These are phyloP conservation scores for Polyommatus iphigenia DNA, from an alignment of 2,888 invertebrate genomes.

Conservation along the genomic window DNA sequence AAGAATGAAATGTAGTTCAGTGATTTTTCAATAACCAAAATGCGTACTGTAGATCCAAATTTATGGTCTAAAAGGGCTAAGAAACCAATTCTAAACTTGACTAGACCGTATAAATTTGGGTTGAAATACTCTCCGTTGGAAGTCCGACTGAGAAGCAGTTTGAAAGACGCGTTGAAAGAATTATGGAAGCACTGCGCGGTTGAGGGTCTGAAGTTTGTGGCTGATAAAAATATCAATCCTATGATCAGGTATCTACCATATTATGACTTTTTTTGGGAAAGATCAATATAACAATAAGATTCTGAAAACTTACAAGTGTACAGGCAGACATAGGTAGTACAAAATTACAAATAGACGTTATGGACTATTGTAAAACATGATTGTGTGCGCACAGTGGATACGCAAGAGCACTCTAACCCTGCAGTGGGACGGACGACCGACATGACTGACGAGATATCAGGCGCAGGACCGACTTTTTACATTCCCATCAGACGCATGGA, in stretches of 20 bases:
- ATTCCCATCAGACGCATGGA: too few relatives aligned
- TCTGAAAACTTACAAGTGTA: too few relatives aligned
- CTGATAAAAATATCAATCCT: constrained; percentile 13
- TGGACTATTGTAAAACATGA: too few relatives aligned
- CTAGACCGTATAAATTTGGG: constrained; percentile 37
- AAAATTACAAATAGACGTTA: too few relatives aligned
- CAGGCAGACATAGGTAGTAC: too few relatives aligned
- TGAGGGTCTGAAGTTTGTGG: constrained; percentile 34
- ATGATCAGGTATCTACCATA: constrained; percentile 33
- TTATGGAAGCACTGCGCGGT: constrained; percentile 41
- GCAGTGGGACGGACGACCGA: too few relatives aligned
- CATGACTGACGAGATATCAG: too few relatives aligned
- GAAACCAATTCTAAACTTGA: constrained; percentile 36
- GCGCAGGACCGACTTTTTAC: too few relatives aligned
- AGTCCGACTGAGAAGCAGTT: constrained; percentile 42
- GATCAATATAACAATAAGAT: too few relatives aligned
- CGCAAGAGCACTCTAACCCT: too few relatives aligned
- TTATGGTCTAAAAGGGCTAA: constrained; percentile 42
- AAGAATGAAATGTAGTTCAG: background rate
- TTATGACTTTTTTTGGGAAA: too few relatives aligned
- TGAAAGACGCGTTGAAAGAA: constrained; percentile 44
- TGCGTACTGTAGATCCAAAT: constrained; percentile 50
- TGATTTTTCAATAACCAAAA: constrained; percentile 33
- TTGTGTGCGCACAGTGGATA: too few relatives aligned
- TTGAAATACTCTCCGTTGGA: constrained; percentile 38